These are phyloP conservation scores for Noctua comes DNA, from an alignment of 2,888 invertebrate species.

Conservation along the genomic window DNA sequence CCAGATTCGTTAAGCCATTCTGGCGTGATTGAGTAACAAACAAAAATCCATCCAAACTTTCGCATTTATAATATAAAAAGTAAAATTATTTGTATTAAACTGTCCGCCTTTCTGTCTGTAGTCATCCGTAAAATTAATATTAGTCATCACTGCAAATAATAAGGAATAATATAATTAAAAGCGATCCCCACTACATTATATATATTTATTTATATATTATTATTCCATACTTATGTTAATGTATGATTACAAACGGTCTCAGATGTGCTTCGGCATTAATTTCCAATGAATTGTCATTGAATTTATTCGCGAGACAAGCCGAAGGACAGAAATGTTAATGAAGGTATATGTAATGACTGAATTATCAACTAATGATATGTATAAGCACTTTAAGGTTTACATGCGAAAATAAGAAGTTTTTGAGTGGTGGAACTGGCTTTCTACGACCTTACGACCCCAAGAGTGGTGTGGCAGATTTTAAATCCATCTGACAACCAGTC, in stretches of 20 bases:
- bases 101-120: not conserved
- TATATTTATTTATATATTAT: constrained; percentile 35
- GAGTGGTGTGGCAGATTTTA: not conserved
- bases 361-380: constrained; percentile 56
- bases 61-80: too few relatives aligned
- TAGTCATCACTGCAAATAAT: not conserved
- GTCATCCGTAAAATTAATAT: not conserved
- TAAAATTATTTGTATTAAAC: not conserved
- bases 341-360: constrained; percentile 41
- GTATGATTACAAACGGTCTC: constrained; percentile 59
- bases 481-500: too few relatives aligned
- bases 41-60: too few relatives aligned
- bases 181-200: not conserved
- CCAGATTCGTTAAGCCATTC: too few relatives aligned
- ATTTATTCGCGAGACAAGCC: constrained; percentile 58
- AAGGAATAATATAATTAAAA: not conserved
- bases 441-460: not conserved
- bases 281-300: constrained; percentile 57
- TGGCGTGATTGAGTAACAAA: too few relatives aligned
- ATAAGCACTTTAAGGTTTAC: constrained; percentile 13
- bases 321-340: constrained; percentile 57
- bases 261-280: constrained; percentile 68
- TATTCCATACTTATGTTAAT: constrained; percentile 60
- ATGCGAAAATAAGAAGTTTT: constrained; percentile 14
- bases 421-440: not conserved